phyloP scores from a whole-genome alignment of 2,797 vertebrate genomes.

The Linurgus olivaceus region DNA sequence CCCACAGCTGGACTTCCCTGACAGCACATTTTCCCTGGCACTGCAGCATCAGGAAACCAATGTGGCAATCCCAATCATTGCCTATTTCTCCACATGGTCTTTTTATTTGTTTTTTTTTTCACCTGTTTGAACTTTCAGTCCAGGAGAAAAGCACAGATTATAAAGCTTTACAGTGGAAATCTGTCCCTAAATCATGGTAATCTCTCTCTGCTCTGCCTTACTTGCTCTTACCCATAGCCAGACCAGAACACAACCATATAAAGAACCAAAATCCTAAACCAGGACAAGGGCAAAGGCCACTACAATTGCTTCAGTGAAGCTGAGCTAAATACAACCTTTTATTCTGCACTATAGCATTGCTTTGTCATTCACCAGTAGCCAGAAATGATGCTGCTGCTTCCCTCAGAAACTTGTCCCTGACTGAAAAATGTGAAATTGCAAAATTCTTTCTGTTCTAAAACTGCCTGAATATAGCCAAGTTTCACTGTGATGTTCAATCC shows the following conservation, averaged over 20 bases:
- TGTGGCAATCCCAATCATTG: neutral
- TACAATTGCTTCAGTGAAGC: neutral
- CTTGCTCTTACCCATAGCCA: neutral
- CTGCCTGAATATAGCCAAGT: conserved; percentile 19
- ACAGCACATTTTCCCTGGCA: neutral
- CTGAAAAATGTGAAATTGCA: conserved; percentile 1
- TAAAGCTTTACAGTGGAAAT: neutral
- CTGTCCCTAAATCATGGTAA: neutral
- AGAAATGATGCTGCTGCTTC: neutral
- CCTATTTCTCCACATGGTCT: neutral
- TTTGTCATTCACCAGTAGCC: neutral
- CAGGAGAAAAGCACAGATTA: neutral
- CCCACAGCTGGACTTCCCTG: rapidly evolving
- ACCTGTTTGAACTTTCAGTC: neutral
- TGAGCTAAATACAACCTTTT: neutral
- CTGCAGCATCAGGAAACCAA: neutral
- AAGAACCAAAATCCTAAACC: neutral
- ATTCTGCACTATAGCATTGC: neutral
- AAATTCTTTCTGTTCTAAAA: conserved; percentile 55
- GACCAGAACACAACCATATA: neutral
- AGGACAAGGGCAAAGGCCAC: neutral
- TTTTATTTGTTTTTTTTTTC: neutral
- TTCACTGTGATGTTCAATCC: conserved; percentile 50
- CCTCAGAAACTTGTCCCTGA: neutral
- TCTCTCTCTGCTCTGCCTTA: neutral